Evolutionary conservation across 2,113 vertebrate genomes (phyloP).

Genomic region (Salminus brasiliensis): DNA sequence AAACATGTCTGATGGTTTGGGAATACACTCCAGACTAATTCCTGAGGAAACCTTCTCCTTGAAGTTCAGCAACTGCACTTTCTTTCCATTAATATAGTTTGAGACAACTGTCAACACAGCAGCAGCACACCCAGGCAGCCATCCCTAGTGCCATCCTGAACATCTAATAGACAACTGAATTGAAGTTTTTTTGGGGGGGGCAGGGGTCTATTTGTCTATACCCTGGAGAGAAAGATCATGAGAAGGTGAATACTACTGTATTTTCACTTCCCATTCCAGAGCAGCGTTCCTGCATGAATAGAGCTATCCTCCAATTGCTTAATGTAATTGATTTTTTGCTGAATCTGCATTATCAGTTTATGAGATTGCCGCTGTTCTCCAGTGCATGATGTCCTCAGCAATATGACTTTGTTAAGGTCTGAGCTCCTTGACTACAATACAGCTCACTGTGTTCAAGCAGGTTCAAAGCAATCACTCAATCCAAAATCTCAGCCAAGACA

Average conservation of each 20-base stretch:
- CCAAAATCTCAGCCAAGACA: too few species aligned
- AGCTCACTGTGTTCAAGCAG: too few species aligned
- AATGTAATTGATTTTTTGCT: constrained; percentile 18
- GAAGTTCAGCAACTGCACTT: too few species aligned
- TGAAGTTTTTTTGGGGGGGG: neutral
- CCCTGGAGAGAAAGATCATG: neutral
- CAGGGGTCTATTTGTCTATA: neutral
- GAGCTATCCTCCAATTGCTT: neutral
- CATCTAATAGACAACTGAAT: neutral
- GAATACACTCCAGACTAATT: too few species aligned
- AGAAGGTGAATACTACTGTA: neutral
- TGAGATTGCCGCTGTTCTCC: neutral
- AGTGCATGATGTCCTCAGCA: neutral
- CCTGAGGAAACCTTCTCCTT: too few species aligned
- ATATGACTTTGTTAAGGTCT: neutral
- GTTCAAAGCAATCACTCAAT: too few species aligned
- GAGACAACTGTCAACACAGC: too few species aligned
- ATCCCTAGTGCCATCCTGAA: too few species aligned
- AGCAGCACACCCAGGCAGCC: too few species aligned
- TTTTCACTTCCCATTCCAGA: neutral
- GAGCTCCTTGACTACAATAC: neutral
- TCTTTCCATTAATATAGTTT: too few species aligned
- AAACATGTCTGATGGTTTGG: too few species aligned
- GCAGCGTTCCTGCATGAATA: neutral
- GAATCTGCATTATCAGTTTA: constrained; percentile 14